Evolutionary conservation across 2,888 invertebrate species (phyloP), one percentile per base, ranked within the genome.

Genomic region (Rhyacophila evoluta): DNA sequence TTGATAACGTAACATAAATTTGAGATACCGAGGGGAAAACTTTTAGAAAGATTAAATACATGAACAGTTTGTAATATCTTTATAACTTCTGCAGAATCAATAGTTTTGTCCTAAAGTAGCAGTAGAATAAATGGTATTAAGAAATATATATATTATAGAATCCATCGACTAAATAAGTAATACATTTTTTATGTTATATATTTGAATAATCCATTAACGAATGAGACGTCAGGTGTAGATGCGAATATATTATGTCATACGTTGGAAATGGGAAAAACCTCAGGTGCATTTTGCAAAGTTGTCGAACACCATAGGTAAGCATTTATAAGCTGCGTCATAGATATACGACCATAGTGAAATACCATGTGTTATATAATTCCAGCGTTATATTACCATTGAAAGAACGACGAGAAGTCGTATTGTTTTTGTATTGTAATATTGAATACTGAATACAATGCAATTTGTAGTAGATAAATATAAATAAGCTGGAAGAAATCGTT

Each of bases 151-250:
- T 55, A 19, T 25, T 19, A 55, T 4, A 25, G 19, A 55, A 55
- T 19, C 19, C 10, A 55, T 19, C 19, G 55, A n/a, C n/a, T n/a
- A n/a, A n/a, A n/a, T n/a, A n/a, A n/a, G n/a, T n/a, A n/a, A n/a
- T n/a, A n/a, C n/a, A n/a, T n/a, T n/a, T n/a, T n/a, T n/a, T n/a
- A n/a, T n/a, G n/a, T n/a, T n/a, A n/a, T n/a, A n/a, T n/a, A n/a
- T n/a, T n/a, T n/a, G n/a, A n/a, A n/a, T n/a, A n/a, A n/a, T 55
- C 25, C 55, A 55, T 55, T 55, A 55, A 55, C 55, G 55, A 55
- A 10, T 25, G 19, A 19, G 55, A 19, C 55, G 55, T 19, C 25
- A 55, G 55, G 25, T 55, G 55, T 33, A 33, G 29, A 6, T 33
- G 6, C 4, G 29, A 4, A 33, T 55, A 19, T 4, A 19, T 10